Conservation (phyloP, 2,888 invertebrate genomes). For the Blastobasis lacticolella region DNA sequence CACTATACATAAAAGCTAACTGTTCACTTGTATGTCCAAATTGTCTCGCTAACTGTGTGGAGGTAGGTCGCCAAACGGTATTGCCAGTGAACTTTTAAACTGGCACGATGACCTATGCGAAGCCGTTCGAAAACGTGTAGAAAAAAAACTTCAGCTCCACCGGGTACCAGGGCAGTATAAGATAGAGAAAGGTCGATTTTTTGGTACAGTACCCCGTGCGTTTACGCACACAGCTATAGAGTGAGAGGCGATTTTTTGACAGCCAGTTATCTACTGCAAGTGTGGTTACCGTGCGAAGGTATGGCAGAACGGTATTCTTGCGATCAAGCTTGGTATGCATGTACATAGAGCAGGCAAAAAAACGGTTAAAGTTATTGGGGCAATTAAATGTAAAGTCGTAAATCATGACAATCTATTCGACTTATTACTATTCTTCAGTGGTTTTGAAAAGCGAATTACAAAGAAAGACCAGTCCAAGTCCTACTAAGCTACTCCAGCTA, state of each 20-base stretch:
- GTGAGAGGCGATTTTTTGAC: constrained; percentile 36
- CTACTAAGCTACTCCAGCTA: too few species aligned
- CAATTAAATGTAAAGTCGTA: too few species aligned
- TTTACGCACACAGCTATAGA: constrained; percentile 11
- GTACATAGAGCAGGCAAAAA: too few species aligned
- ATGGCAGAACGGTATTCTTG: too few species aligned
- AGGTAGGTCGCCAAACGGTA: constrained; percentile 72
- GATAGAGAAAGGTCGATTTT: constrained; percentile 55
- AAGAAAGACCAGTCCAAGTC: too few species aligned
- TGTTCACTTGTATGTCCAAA: constrained; percentile 50
- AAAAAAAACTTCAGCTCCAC: constrained; percentile 45
- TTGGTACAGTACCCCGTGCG: constrained; percentile 21
- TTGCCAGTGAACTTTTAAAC: constrained; percentile 50
- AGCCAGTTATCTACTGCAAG: background rate
- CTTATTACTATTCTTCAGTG: too few species aligned
- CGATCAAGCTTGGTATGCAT: too few species aligned
- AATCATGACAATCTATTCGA: too few species aligned
- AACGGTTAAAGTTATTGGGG: too few species aligned
- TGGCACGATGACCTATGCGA: constrained; percentile 50
- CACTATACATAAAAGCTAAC: constrained; percentile 53
- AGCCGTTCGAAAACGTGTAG: constrained; percentile 44
- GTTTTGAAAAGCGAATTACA: too few species aligned
- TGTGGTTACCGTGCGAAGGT: too few species aligned
- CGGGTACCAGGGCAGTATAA: constrained; percentile 60
- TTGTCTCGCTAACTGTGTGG: constrained; percentile 57